Conservation (phyloP, 2,113 vertebrate species). For the Pituophis catenifer region DNA sequence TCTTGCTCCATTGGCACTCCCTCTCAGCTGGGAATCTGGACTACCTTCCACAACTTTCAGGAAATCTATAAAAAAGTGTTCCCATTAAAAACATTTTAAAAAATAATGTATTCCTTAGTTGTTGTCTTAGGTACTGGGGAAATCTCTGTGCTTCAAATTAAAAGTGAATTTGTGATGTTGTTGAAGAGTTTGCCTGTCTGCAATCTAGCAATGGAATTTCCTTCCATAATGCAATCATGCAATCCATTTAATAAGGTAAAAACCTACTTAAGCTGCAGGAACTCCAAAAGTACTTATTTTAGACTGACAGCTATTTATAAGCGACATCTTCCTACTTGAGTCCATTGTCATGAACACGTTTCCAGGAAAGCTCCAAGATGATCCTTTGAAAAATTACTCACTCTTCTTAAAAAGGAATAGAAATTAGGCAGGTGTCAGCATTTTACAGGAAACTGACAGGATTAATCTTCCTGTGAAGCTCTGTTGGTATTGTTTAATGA, state of each 20-base stretch:
- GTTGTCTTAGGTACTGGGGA: background rate
- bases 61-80: background rate
- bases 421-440: conserved; percentile 44
- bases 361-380: conserved; percentile 36
- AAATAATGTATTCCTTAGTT: background rate
- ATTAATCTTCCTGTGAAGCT: conserved; percentile 38
- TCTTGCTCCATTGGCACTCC: background rate
- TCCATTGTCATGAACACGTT: conserved; percentile 37
- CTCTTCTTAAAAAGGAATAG: conserved; percentile 29
- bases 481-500: conserved; percentile 42
- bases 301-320: conserved; percentile 39
- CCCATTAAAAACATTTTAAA: background rate
- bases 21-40: background rate
- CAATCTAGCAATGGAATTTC: conserved; percentile 3
- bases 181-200: background rate
- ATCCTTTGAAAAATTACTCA: conserved; percentile 44
- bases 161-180: background rate
- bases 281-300: background rate
- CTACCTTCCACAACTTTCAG: background rate
- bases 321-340: conserved; percentile 31
- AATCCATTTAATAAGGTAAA: conserved; percentile 20
- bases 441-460: conserved; percentile 37
- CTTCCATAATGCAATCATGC: conserved; percentile 4
- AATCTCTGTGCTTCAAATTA: background rate
- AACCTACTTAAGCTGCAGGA: conserved; percentile 15